phyloP scores from a whole-genome alignment of 2,888 invertebrate genomes.

The Eupsilia transversa region DNA sequence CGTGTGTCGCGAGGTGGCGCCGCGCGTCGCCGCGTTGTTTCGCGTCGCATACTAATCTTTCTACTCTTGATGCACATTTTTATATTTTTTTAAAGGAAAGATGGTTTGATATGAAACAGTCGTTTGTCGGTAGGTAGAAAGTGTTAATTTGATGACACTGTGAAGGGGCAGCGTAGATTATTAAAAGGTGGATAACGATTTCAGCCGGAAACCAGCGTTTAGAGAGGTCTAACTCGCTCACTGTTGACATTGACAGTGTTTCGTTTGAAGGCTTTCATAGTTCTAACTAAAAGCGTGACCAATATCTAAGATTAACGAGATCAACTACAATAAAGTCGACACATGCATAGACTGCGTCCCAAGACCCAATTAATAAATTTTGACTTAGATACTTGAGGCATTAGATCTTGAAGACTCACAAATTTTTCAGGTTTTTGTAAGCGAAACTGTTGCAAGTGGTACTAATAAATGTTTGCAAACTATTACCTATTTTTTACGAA shows the following conservation, averaged over 20 bases:
- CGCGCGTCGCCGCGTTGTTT: slow-evolving; percentile 34
- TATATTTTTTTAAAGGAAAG: background rate
- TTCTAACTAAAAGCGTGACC: background rate
- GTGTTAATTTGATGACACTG: background rate
- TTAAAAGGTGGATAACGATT: background rate
- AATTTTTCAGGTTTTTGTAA: background rate
- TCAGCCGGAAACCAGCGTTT: background rate
- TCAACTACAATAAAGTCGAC: background rate
- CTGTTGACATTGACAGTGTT: background rate
- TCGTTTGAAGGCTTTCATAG: background rate
- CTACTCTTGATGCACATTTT: slow-evolving; percentile 30
- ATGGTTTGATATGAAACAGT: background rate
- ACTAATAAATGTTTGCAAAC: background rate
- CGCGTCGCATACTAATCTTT: slow-evolving; percentile 61
- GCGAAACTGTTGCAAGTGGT: background rate
- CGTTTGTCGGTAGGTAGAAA: background rate
- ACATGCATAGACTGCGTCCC: background rate
- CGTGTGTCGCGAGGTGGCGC: slow-evolving; percentile 57
- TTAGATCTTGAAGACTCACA: background rate
- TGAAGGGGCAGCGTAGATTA: background rate
- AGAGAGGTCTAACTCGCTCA: background rate
- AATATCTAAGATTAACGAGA: background rate
- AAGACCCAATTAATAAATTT: background rate
- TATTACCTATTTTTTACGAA: background rate
- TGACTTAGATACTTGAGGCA: background rate